Conservation (phyloP, 2,888 invertebrate species). For the Spodoptera exigua region DNA sequence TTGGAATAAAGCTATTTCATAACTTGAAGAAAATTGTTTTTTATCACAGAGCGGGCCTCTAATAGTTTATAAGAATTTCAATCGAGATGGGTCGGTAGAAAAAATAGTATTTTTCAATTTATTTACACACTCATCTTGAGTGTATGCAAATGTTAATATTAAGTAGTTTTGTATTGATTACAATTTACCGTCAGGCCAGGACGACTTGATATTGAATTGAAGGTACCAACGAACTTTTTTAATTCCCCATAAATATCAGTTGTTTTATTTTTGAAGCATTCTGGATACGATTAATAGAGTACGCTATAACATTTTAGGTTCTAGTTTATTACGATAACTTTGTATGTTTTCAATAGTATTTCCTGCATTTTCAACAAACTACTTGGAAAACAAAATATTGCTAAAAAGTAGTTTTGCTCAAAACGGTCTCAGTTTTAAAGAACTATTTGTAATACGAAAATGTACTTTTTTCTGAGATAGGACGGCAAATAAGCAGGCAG, state of each 20-base stretch:
- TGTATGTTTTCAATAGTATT: no score
- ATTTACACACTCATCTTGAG: slow-evolving; percentile 42
- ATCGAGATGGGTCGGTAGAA: slow-evolving; percentile 13
- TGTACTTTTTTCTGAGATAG: no score
- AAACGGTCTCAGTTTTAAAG: no score
- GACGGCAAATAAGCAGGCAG: no score
- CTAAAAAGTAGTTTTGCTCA: no score
- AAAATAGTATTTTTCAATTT: slow-evolving; percentile 53
- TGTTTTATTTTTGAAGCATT: no score
- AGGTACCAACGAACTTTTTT: no score
- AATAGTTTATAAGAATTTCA: slow-evolving; percentile 8
- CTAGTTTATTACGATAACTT: neutral
- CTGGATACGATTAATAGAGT: no score
- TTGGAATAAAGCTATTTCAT: neutral
- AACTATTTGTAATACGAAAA: no score
- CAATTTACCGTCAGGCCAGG: slow-evolving; percentile 60
- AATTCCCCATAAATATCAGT: no score
- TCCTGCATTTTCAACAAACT: no score
- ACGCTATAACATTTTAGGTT: neutral
- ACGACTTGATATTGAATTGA: slow-evolving; percentile 18
- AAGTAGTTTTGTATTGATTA: slow-evolving; percentile 57
- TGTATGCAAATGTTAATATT: slow-evolving; percentile 50
- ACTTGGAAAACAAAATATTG: no score
- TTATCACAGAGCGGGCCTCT: slow-evolving; percentile 1
- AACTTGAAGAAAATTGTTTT: neutral